Evolutionary conservation across 2,113 vertebrate species (phyloP).

Genomic region (Parotia lawesii): DNA sequence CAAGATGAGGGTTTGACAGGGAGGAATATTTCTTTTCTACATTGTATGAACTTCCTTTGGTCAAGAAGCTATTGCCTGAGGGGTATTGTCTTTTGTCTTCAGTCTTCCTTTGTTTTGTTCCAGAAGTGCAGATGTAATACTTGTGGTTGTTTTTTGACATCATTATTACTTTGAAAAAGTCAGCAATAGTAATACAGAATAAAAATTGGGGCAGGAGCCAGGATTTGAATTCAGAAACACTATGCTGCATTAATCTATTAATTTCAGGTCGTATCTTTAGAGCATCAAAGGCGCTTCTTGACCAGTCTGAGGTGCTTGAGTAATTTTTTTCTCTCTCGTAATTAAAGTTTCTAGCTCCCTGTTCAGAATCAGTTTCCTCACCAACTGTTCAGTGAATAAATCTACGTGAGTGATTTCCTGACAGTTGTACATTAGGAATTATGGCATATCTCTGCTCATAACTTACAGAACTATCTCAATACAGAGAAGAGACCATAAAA

Average conservation of each 20-base stretch:
- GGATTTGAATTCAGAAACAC: constrained; percentile 24
- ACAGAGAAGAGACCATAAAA: constrained; percentile 50
- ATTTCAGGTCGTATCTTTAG: constrained; percentile 1
- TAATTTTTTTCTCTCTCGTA: constrained; percentile 34
- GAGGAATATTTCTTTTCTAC: background rate
- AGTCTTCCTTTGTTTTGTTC: background rate
- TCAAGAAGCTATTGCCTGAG: constrained; percentile 6
- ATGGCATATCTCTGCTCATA: constrained; percentile 44
- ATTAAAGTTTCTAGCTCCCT: constrained; percentile 46
- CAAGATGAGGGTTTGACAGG: background rate
- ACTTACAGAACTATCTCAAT: constrained; percentile 48
- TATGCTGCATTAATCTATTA: background rate
- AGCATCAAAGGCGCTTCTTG: constrained; percentile 36
- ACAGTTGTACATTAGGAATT: constrained; percentile 61
- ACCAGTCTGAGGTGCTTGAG: constrained; percentile 15
- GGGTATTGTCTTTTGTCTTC: background rate
- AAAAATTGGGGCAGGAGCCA: background rate
- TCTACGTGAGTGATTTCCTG: constrained; percentile 52
- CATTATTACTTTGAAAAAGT: background rate
- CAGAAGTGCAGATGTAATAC: background rate
- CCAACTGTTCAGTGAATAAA: constrained; percentile 59
- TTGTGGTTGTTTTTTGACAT: background rate
- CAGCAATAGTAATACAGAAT: background rate
- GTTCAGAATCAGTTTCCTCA: constrained; percentile 51
- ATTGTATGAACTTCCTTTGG: background rate